These are phyloP conservation scores for Vespertilio murinus DNA, from an alignment of 2,797 vertebrate genomes.

Conservation along the genomic window DNA sequence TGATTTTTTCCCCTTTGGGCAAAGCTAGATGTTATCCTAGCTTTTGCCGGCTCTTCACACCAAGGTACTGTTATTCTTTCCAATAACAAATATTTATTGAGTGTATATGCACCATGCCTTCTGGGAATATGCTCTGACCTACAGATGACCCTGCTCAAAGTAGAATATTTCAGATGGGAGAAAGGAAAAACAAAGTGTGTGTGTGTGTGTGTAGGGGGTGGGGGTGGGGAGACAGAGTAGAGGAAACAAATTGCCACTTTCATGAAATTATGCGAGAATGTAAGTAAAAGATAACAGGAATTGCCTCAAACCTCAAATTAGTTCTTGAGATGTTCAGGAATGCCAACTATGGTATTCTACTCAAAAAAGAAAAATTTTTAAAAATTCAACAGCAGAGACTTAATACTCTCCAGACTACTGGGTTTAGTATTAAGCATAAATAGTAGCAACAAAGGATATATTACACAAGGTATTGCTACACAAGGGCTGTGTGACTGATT, in stretches of 20 bases:
- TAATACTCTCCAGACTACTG: neutral
- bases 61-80: neutral
- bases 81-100: neutral
- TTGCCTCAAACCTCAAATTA: neutral
- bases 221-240: accelerated
- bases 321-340: neutral
- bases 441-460: neutral
- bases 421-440: neutral
- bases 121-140: neutral
- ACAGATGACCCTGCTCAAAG: neutral
- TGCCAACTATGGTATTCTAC: neutral
- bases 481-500: neutral
- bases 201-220: no score
- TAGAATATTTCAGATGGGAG: neutral
- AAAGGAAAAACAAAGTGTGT: neutral
- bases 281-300: neutral
- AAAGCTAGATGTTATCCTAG: neutral
- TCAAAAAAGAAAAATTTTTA: neutral
- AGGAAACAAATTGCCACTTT: neutral
- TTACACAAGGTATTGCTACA: neutral
- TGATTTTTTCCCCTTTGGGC: neutral
- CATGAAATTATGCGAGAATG: neutral
- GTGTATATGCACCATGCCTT: neutral
- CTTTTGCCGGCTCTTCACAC: neutral
- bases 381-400: neutral